Conservation (phyloP, 2,113 vertebrate genomes). For the Lonchura striata region DNA sequence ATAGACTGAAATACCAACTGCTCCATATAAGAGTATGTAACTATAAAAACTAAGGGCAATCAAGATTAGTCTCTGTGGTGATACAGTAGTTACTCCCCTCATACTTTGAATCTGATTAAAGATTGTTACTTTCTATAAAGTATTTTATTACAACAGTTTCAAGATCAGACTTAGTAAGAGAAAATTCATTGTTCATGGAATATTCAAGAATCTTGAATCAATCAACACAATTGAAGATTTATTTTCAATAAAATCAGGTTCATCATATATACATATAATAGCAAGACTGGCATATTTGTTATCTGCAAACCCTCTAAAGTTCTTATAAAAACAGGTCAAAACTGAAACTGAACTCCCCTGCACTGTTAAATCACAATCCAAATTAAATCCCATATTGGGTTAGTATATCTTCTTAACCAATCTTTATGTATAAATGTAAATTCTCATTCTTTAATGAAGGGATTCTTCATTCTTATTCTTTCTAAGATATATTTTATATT, state of each 20-base stretch:
- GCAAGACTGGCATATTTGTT: neutral
- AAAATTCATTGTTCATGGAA: neutral
- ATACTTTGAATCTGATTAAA: neutral
- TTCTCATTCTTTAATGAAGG: neutral
- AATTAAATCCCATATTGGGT: neutral
- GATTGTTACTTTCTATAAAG: neutral
- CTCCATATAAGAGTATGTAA: neutral
- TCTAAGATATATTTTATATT: neutral
- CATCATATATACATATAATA: neutral
- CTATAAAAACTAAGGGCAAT: neutral
- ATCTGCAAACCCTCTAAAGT: neutral
- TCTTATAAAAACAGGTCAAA: neutral
- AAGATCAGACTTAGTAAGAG: neutral
- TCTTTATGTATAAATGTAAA: neutral
- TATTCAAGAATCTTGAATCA: neutral
- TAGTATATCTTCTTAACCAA: neutral
- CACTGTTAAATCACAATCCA: neutral
- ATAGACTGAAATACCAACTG: neutral
- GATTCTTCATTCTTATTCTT: neutral
- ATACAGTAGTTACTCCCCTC: rapidly evolving
- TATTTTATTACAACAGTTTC: neutral
- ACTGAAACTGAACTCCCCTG: neutral
- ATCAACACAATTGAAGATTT: neutral
- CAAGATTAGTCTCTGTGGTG: neutral
- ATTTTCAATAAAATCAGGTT: neutral